Evolutionary conservation across 2,113 vertebrate genomes (phyloP).

Genomic region (Rhinoptilus africanus): DNA sequence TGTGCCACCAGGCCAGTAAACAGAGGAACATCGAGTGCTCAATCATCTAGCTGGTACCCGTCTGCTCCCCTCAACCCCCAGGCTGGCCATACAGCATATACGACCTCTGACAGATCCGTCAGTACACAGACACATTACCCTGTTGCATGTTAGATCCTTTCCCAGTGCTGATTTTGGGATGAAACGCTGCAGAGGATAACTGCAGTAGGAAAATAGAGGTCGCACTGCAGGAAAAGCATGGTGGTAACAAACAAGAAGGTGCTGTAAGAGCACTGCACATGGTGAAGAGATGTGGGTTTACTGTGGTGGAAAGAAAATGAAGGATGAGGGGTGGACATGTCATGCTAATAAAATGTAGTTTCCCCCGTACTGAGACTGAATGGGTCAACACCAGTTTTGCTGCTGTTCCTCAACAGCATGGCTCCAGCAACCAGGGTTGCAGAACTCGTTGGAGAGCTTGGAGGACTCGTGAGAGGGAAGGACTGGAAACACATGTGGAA

Average conservation of each 20-base stretch:
- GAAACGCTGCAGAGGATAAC: background rate
- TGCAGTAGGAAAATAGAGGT: background rate
- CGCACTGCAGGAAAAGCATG: background rate
- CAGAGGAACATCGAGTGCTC: rapidly evolving
- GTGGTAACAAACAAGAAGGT: background rate
- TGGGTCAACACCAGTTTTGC: background rate
- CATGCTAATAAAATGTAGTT: background rate
- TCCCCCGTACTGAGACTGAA: background rate
- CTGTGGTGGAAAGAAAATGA: background rate
- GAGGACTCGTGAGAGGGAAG: background rate
- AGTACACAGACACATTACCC: background rate
- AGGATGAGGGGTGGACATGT: background rate
- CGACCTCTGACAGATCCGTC: background rate
- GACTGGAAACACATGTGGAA: background rate
- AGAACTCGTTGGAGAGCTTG: rapidly evolving
- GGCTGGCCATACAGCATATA: background rate
- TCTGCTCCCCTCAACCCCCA: background rate
- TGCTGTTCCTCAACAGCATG: background rate
- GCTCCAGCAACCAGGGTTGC: background rate
- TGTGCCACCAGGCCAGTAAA: background rate
- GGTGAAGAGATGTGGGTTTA: background rate
- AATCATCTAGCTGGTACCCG: rapidly evolving
- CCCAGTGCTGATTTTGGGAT: background rate
- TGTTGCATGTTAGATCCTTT: background rate
- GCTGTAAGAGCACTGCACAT: background rate